Conservation (phyloP, 2,797 vertebrate genomes). For the Loris lydekkerianus region DNA sequence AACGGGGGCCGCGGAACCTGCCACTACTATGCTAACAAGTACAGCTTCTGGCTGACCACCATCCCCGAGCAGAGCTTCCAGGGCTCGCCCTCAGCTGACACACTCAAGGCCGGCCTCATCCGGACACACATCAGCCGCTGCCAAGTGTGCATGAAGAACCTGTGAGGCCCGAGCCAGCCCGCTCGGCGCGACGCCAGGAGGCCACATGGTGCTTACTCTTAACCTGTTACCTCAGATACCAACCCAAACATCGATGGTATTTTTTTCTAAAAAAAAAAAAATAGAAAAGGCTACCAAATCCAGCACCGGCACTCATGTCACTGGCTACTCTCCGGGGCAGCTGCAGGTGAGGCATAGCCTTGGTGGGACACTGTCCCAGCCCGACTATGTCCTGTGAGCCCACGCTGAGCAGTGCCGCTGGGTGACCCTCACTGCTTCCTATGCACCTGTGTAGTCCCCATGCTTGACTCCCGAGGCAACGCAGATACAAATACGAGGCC, state of each 20-base stretch:
- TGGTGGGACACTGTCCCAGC: accelerated
- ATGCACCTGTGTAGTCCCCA: neutral
- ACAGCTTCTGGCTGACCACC: conserved; percentile 98
- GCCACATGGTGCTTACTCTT: conserved; percentile 93
- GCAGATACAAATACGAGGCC: neutral
- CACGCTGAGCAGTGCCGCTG: accelerated
- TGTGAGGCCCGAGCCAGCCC: conserved; percentile 89
- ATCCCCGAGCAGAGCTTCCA: conserved; percentile 93
- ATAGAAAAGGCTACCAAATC: conserved; percentile 72
- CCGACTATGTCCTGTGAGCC: neutral
- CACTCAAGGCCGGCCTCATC: conserved; percentile 97
- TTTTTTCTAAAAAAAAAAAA: neutral
- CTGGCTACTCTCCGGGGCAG: neutral
- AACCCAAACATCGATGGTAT: conserved; percentile 39
- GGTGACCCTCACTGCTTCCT: neutral
- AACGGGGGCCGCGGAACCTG: conserved; percentile 97
- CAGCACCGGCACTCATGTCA: conserved; percentile 22
- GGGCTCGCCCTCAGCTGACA: conserved; percentile 91
- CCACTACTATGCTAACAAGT: conserved; percentile 98
- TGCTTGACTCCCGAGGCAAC: neutral
- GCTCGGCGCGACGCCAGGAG: conserved; percentile 37
- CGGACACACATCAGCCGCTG: conserved; percentile 97
- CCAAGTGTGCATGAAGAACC: conserved; percentile 99
- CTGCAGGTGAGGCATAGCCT: conserved; percentile 59
- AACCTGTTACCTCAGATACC: conserved; percentile 96